Evolutionary conservation across 1,140 invertebrate genomes (phyloP), one percentile per base, ranked within the genome.

Genomic region (Cydia splendana): DNA sequence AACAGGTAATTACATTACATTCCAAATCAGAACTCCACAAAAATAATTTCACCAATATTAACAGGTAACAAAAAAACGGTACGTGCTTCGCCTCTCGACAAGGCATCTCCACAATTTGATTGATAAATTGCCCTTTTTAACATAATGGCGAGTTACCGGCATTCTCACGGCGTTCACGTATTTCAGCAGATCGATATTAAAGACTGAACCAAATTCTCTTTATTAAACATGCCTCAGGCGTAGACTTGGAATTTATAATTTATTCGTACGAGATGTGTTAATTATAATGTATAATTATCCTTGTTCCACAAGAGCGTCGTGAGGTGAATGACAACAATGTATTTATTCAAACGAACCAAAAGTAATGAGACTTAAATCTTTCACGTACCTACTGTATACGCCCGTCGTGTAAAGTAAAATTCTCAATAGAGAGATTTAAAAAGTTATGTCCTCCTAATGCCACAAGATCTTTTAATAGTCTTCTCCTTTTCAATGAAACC

Each of bases 1-100:
- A 77, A 92, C 93, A 85, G 90, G 92, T 93, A 87, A 80, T 65
- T 51, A 77, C 69, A 24, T 53, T 77, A 24, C 45, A 74, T 51
- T 30, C 10, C 18, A 51, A 15, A 34, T 2, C n/a, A 71, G 13
- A 71, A 45, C 18, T 71, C 30, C 67, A 10, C 30, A 38, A 10
- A 42, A 71, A 69, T 69, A 69, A 42, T 71, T 71, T 18, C 67
- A 20, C 67, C 67, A 45, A 69, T 45, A 71, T 71, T 71, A 71
- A 71, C 67, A 38, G 67, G 67, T 62, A 71, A 71, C 67, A 71
- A 71, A 71, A 34, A 71, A 71, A 71, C 28, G 67, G 67, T 18
- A 71, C 67, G 67, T 71, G 67, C 9, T 42, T 3, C 67, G 67
- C 34, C 67, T 71, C 34, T 42, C 34, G 10, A 71, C 67, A 38